Evolutionary conservation across 1,140 invertebrate genomes (phyloP), one percentile per base, ranked within the genome.

Genomic region (Phortica variegata): DNA sequence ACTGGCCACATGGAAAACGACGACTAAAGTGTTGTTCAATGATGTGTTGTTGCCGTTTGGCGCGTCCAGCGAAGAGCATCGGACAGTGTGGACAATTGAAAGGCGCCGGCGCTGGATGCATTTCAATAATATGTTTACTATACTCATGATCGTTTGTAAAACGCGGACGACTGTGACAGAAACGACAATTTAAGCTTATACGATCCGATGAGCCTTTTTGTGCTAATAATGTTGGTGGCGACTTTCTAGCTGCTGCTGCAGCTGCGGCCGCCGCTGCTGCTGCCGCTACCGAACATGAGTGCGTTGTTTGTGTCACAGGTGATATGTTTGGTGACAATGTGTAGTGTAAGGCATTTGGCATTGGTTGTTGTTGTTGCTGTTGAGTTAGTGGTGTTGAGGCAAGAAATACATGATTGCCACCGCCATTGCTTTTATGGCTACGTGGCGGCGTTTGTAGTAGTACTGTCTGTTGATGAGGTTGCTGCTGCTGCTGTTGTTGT

Each of bases 1-100:
- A 73, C 31, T 73, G 70, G 5, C 70, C 70, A 33, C 70, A 73
- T 18, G 70, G 70, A 19, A 61, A 73, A 34, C 66, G 62, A 45
- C 69, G 60, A 7, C 65, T 47, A 36, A 73, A 61, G 31, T 73
- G 70, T 4, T 54, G 43, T 45, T 41, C 63, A 1, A 66, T 53
- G 8, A 73, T 71, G 45, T 73, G 70, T 47, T 73, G 65, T 15
- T 60, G 65, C 5, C 70, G 62, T 37, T 73, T 65, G 12, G 39
- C 65, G 19, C 70, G 43, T 5, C 65, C 51, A 18, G 58, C 49
- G 38, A 73, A 73, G 1, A 63, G 46, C 36, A 60, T 41, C 0
- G 70, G 60, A 15, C 70, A 73, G 26, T 73, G 62, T 4, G 65
- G 70, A 47, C 70, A 73, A 31, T 65, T 73, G 33, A 65, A 73